A percentile compares a stretch with the other conserved stretches of the same genome.
Evolutionary conservation across 2,797 vertebrate genomes (phyloP).

Genomic region (Hapalemur alaotrensis): DNA sequence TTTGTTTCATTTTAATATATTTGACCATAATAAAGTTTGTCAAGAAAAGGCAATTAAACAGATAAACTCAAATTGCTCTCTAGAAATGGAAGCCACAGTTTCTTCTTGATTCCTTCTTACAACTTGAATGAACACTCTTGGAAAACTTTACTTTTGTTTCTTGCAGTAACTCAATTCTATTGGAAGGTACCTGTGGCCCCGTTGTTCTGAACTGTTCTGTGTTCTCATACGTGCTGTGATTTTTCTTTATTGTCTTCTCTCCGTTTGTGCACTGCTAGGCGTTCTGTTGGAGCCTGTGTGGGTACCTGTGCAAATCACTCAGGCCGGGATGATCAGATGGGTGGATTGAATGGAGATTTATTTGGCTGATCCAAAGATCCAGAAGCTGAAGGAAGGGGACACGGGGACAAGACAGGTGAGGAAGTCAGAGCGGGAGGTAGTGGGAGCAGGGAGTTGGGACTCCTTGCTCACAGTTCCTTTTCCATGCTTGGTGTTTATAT

Average conservation of each 20-base stretch:
- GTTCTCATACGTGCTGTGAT: not conserved
- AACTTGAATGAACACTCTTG: not conserved
- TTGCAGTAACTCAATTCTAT: not conserved
- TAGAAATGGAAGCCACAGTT: not conserved
- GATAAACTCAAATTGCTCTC: not conserved
- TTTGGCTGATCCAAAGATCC: not conserved
- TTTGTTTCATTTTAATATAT: not conserved
- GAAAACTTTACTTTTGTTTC: not conserved
- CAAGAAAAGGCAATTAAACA: not conserved
- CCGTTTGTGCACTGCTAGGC: not conserved
- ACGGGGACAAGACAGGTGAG: not conserved
- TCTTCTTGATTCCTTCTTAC: not conserved
- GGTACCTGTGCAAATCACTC: not conserved
- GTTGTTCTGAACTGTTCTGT: not conserved
- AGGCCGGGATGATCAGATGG: accelerated
- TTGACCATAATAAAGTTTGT: not conserved
- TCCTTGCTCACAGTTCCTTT: not conserved
- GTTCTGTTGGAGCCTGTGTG: not conserved
- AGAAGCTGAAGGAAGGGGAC: not conserved
- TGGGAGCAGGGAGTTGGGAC: not conserved
- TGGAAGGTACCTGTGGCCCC: not conserved
- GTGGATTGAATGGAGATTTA: not conserved
- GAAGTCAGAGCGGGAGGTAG: not conserved
- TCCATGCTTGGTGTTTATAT: not conserved
- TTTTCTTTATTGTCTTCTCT: not conserved